Conservation (phyloP, 2,888 invertebrate genomes). For the Macropis europaea region DNA sequence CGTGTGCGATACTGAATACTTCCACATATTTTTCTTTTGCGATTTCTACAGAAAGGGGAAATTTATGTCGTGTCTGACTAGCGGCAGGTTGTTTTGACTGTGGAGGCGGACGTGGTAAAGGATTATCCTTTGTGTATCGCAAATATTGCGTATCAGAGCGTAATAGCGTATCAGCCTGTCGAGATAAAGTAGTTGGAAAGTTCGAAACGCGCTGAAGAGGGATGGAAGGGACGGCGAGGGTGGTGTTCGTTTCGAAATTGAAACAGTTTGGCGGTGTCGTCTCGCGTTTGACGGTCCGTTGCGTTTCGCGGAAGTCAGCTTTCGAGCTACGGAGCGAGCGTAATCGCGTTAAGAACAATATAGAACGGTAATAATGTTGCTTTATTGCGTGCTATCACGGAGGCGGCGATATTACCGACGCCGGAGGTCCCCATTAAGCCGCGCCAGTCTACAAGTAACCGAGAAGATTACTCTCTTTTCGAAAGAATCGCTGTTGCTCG, state of each 20-base stretch:
- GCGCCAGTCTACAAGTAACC: slow-evolving; percentile 25
- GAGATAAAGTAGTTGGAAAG: too few relatives aligned
- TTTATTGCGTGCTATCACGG: slow-evolving; percentile 25
- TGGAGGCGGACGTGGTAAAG: too few relatives aligned
- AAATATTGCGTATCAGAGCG: too few relatives aligned
- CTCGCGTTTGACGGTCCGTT: not conserved
- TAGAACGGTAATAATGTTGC: slow-evolving; percentile 27
- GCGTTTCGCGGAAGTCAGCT: not conserved
- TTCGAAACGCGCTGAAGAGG: too few relatives aligned
- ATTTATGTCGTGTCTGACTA: too few relatives aligned
- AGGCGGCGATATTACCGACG: slow-evolving; percentile 1
- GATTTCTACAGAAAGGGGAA: too few relatives aligned
- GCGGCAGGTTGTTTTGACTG: too few relatives aligned
- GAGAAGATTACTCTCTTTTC: slow-evolving; percentile 20
- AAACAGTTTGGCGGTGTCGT: too few relatives aligned
- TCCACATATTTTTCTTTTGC: too few relatives aligned
- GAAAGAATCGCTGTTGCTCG: slow-evolving; percentile 3
- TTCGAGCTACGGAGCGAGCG: slow-evolving; percentile 4
- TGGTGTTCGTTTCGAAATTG: slow-evolving; percentile 8
- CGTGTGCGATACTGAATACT: too few relatives aligned
- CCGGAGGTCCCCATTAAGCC: slow-evolving; percentile 9
- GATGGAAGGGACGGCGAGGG: not conserved
- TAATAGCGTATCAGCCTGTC: too few relatives aligned
- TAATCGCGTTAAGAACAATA: slow-evolving; percentile 45
- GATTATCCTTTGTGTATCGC: too few relatives aligned